Evolutionary conservation across 1,140 invertebrate genomes (phyloP), one percentile per base, ranked within the genome.

Genomic region (Tribolium madens): DNA sequence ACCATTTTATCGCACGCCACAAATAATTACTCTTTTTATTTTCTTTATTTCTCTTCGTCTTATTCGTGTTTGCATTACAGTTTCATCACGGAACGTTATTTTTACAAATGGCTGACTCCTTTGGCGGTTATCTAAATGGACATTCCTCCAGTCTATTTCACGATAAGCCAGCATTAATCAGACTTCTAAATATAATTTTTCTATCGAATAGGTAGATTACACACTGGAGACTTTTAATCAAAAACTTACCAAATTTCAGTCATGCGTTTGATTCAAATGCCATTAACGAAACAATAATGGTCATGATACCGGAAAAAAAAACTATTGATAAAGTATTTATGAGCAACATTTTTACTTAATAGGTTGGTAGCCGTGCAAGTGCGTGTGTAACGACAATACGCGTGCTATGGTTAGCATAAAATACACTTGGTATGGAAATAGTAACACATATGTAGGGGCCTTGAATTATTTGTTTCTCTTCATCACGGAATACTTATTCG

Each of bases 341-440:
- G 26, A 33, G 31, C n/a, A 5, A 64, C 14, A 64, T 33, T 64
- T 64, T 64, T 64, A 64, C 17, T 64, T 33, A 64, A 33, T 12
- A 33, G 57, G 21, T 71, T 48, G 26, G 64, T 69, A n/a, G 15
- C 15, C 53, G 50, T 72, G 70, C 47, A 72, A 72, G 21, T 72
- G 70, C 70, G 70, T 72, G 70, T 31, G 46, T 72, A 72, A 72
- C 46, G 46, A 50, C 46, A 72, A 72, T 72, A 72, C 70, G 70
- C 70, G 70, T 72, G 70, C 21, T 72, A 21, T 31, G 31, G 14
- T 52, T 26, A 52, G 42, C 50, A 72, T 72, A 72, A n/a, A 72
- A 72, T 71, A 72, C 18, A 72, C 46, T 72, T 14, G 14, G 70
- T 72, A 72, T 72, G 70, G 70, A 72, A 72, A 72, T 72, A 50